Conservation (phyloP, 2,797 vertebrate genomes). For the Squalus acanthias region DNA sequence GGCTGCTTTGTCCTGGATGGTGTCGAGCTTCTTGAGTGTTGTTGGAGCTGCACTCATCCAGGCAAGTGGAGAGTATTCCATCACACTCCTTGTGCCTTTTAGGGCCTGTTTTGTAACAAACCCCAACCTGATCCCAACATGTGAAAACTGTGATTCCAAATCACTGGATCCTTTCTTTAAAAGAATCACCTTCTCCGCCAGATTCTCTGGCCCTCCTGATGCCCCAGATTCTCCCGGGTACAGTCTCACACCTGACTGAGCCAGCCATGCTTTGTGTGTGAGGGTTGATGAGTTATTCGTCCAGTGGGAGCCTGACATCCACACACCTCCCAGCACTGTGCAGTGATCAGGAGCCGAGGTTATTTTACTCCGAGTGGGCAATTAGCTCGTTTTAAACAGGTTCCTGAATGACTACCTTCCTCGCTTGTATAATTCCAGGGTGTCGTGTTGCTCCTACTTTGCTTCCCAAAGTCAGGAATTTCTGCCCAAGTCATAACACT, state of each 20-base stretch:
- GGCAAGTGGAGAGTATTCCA: too few relatives aligned
- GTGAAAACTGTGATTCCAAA: neutral
- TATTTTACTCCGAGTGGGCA: neutral
- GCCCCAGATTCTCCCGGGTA: too few relatives aligned
- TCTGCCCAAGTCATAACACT: slow-evolving; percentile 15
- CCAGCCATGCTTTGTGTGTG: neutral
- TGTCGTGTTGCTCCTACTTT: neutral
- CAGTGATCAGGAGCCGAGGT: neutral
- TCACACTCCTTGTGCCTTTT: too few relatives aligned
- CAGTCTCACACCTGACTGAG: neutral
- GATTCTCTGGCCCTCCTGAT: neutral
- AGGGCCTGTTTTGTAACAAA: neutral
- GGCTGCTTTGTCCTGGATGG: too few relatives aligned
- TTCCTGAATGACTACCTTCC: neutral
- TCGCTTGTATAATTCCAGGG: neutral
- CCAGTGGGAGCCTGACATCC: neutral
- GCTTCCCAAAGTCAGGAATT: slow-evolving; percentile 2
- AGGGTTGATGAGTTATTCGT: neutral
- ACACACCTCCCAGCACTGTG: neutral
- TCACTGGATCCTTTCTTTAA: neutral
- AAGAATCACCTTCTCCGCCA: neutral
- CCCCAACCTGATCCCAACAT: neutral
- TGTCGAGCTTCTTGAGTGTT: too few relatives aligned
- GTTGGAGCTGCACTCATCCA: too few relatives aligned
- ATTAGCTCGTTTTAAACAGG: neutral